These are phyloP conservation scores for Oncopeltus fasciatus DNA, from an alignment of 1,140 invertebrate genomes.

Conservation along the genomic window DNA sequence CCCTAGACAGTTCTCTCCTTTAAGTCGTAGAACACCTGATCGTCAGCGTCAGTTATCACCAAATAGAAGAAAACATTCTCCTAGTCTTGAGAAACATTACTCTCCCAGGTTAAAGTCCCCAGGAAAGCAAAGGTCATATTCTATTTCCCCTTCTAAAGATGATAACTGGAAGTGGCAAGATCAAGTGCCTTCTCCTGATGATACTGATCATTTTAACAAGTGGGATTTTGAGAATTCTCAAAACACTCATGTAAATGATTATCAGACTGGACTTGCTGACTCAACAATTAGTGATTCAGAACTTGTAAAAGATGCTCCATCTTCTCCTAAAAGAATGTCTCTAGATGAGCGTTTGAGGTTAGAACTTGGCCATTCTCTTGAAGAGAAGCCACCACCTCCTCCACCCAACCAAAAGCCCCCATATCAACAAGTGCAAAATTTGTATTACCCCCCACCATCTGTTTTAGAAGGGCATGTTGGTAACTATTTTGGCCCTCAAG, in stretches of 20 bases:
- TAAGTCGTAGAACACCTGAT: not conserved
- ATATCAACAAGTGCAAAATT: not conserved
- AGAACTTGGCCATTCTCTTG: conserved; percentile 29
- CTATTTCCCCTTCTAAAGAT: not conserved
- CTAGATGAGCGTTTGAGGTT: conserved; percentile 32
- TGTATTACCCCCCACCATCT: not conserved
- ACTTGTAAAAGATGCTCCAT: conserved; percentile 19
- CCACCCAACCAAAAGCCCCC: not conserved
- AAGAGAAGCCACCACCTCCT: conserved; percentile 20
- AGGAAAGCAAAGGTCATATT: not conserved
- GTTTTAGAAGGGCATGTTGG: not conserved
- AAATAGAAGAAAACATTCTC: not conserved
- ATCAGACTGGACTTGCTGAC: conserved; percentile 26
- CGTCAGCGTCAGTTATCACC: not conserved
- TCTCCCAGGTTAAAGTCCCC: conserved; percentile 1
- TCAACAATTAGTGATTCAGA: conserved; percentile 32
- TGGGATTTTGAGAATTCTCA: not conserved
- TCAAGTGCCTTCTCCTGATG: not conserved
- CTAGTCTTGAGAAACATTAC: not conserved
- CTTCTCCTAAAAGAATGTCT: conserved; percentile 29
- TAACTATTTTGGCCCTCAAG: not conserved
- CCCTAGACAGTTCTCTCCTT: conserved; percentile 4
- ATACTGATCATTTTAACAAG: not conserved
- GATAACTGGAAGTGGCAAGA: conserved; percentile 10
- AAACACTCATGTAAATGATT: not conserved